Conservation (phyloP, 2,888 invertebrate species). For the Pseudococcus viburni region DNA sequence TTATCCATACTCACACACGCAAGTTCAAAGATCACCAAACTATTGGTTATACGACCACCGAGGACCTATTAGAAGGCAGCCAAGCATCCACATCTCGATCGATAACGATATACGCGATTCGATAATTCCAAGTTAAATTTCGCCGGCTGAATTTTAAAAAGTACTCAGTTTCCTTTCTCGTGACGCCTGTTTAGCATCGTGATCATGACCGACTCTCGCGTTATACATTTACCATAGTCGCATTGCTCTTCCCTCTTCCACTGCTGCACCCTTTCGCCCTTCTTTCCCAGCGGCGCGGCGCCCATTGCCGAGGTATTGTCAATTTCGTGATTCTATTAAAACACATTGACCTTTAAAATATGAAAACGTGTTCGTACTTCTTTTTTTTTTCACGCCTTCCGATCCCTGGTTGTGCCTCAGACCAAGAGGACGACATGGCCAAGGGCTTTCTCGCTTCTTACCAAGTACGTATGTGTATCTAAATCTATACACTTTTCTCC, state of each 20-base stretch:
- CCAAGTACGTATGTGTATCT: neutral
- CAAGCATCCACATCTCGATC: neutral
- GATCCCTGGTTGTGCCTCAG: neutral
- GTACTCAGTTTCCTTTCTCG: constrained; percentile 17
- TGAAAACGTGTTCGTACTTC: constrained; percentile 16
- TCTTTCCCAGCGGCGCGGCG: constrained; percentile 68
- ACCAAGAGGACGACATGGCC: constrained; percentile 1
- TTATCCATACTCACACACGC: neutral
- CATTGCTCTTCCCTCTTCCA: neutral
- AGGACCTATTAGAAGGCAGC: neutral
- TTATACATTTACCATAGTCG: constrained; percentile 21
- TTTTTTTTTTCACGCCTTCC: neutral
- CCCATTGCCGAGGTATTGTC: constrained; percentile 72
- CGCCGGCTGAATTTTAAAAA: constrained; percentile 27
- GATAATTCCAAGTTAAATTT: constrained; percentile 29
- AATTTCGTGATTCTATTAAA: constrained; percentile 63
- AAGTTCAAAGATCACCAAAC: constrained; percentile 32
- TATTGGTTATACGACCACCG: neutral
- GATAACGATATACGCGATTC: constrained; percentile 1
- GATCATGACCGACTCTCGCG: constrained; percentile 34
- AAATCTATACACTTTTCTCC: neutral
- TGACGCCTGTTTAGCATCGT: constrained; percentile 24
- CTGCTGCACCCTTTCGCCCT: neutral
- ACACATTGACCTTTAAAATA: constrained; percentile 33
- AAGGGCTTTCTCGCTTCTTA: neutral